phyloP scores from a whole-genome alignment of 2,888 invertebrate species.

The Ormyrus labotus region DNA sequence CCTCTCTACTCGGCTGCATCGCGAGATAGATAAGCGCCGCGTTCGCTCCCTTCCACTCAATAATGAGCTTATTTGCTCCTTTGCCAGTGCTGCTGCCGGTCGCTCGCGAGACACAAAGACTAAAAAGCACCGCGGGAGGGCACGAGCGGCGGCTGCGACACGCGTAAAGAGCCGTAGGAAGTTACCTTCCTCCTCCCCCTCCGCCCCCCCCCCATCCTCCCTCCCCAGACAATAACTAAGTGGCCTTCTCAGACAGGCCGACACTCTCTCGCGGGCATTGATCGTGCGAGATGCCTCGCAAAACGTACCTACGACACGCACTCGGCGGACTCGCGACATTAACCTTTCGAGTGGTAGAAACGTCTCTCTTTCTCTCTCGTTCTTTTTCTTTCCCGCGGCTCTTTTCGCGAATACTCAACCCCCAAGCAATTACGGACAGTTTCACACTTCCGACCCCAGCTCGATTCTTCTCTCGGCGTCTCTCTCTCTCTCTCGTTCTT shows the following conservation, averaged over 20 bases:
- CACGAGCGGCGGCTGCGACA: conserved; percentile 21
- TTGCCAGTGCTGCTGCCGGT: conserved; percentile 7
- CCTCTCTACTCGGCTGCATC: conserved; percentile 8
- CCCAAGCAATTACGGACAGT: conserved; percentile 34
- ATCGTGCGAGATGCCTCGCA: conserved; percentile 60
- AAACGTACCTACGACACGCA: conserved; percentile 56
- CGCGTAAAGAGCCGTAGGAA: conserved; percentile 19
- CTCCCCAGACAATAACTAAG: conserved; percentile 61
- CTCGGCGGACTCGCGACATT: conserved; percentile 60
- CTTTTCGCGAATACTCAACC: background rate
- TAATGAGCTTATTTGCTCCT: conserved; percentile 33
- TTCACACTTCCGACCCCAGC: conserved; percentile 28
- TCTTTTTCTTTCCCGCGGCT: background rate
- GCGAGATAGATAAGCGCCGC: conserved; percentile 5
- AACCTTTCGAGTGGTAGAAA: conserved; percentile 66
- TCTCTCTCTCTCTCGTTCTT: background rate
- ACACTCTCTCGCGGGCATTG: conserved; percentile 59
- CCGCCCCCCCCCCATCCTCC: too few species aligned
- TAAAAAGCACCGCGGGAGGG: conserved; percentile 16
- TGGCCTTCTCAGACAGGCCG: conserved; percentile 69
- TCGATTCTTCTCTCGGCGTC: too few species aligned
- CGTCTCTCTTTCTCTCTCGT: conserved; percentile 15
- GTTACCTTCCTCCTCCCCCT: background rate
- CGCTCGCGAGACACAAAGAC: background rate
- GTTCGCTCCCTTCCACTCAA: conserved; percentile 6